These are phyloP conservation scores for Deilephila porcellus DNA, from an alignment of 2,888 invertebrate genomes.

Conservation along the genomic window DNA sequence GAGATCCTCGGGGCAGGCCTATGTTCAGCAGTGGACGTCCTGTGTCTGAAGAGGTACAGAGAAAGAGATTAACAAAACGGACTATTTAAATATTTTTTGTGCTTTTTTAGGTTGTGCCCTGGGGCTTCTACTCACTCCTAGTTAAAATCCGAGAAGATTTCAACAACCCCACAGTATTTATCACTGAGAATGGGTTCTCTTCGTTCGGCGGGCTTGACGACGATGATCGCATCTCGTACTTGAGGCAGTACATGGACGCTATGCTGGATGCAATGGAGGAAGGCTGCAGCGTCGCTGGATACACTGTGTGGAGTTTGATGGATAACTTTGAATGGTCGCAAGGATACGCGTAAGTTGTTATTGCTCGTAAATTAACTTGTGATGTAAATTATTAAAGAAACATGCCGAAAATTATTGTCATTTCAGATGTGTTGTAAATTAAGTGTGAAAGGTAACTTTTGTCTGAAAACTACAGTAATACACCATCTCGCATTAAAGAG, in stretches of 20 bases:
- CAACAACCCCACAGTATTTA: slow-evolving; percentile 77
- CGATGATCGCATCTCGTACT: slow-evolving; percentile 63
- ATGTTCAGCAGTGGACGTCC: too few species aligned
- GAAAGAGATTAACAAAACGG: too few species aligned
- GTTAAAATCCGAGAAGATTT: slow-evolving; percentile 72
- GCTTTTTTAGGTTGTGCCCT: slow-evolving; percentile 59
- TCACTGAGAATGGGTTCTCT: slow-evolving; percentile 83
- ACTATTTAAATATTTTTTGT: too few species aligned
- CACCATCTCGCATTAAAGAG: too few species aligned
- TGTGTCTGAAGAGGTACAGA: too few species aligned
- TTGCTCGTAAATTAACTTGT: neutral
- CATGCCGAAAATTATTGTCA: too few species aligned
- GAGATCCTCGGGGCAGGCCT: too few species aligned
- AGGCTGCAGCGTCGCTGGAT: slow-evolving; percentile 72
- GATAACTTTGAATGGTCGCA: slow-evolving; percentile 86
- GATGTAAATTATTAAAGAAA: too few species aligned
- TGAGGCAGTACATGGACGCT: slow-evolving; percentile 62
- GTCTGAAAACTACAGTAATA: too few species aligned
- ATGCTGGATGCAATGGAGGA: slow-evolving; percentile 67
- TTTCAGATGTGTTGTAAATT: too few species aligned
- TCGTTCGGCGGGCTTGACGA: slow-evolving; percentile 62
- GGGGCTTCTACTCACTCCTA: slow-evolving; percentile 82
- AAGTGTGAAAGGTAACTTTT: too few species aligned
- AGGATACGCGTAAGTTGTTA: slow-evolving; percentile 76
- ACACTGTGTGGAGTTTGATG: slow-evolving; percentile 84